Conservation (phyloP, 1,140 invertebrate genomes). For the Lepidurus packardi region DNA sequence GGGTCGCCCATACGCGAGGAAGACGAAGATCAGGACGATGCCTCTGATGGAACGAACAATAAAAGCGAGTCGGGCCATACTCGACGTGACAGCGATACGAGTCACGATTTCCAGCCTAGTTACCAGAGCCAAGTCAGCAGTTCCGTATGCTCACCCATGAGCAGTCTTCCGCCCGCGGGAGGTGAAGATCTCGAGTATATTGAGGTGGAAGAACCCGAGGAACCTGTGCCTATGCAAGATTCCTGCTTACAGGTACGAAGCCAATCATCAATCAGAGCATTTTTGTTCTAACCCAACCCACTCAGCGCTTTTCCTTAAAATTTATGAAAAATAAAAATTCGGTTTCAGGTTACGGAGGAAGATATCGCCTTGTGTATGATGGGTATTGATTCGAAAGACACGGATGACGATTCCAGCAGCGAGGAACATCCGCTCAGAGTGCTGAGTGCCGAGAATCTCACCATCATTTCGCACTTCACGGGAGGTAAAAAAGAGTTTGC, state of each 20-base stretch:
- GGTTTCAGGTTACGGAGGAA: slow-evolving; percentile 69
- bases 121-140: slow-evolving; percentile 8
- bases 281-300: background rate
- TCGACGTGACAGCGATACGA: slow-evolving; percentile 2
- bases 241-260: slow-evolving; percentile 61
- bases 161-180: background rate
- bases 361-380: slow-evolving; percentile 83
- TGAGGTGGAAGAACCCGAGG: slow-evolving; percentile 69
- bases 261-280: background rate
- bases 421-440: slow-evolving; percentile 74
- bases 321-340: background rate
- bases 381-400: slow-evolving; percentile 40
- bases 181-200: slow-evolving; percentile 44
- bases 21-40: slow-evolving; percentile 3
- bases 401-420: slow-evolving; percentile 34
- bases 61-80: background rate
- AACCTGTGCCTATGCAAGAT: slow-evolving; percentile 74
- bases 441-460: slow-evolving; percentile 81
- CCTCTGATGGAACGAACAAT: background rate
- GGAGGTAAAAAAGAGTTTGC: slow-evolving; percentile 43
- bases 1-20: slow-evolving; percentile 2
- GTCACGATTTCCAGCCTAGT: slow-evolving; percentile 18
- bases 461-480: slow-evolving; percentile 77
- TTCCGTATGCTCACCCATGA: slow-evolving; percentile 4
- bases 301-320: slow-evolving; percentile 1